Evolutionary conservation across 1,140 invertebrate genomes (phyloP).

Genomic region (Polyergus mexicanus): DNA sequence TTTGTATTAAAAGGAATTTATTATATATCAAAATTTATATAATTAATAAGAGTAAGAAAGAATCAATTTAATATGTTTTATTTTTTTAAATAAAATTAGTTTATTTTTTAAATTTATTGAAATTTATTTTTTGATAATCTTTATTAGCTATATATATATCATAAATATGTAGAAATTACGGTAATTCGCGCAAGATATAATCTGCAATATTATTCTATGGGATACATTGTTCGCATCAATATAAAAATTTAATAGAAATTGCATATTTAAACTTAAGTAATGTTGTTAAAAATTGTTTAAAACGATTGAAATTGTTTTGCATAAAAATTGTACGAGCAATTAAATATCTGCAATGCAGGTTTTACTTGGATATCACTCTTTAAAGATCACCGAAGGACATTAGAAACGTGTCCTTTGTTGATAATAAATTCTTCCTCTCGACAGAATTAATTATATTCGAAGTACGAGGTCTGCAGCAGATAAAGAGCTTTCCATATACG

Average conservation of each 20-base stretch:
- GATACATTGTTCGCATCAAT: neutral
- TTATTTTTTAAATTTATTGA: too few species aligned
- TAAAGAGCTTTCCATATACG: conserved; percentile 71
- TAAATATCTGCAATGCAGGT: neutral
- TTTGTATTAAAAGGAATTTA: too few species aligned
- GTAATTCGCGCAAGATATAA: too few species aligned
- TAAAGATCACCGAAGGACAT: conserved; percentile 41
- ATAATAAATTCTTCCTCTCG: conserved; percentile 65
- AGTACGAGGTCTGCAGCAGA: conserved; percentile 45
- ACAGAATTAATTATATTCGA: conserved; percentile 68
- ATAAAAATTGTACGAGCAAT: neutral
- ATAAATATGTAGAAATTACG: too few species aligned
- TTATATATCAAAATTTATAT: neutral
- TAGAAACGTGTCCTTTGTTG: conserved; percentile 16
- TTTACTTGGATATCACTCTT: neutral
- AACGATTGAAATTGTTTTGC: neutral
- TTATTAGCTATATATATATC: too few species aligned
- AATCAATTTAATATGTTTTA: too few species aligned
- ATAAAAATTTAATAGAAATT: neutral
- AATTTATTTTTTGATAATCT: too few species aligned
- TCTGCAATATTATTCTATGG: too few species aligned
- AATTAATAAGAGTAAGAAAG: neutral
- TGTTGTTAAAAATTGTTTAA: neutral
- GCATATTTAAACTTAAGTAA: neutral
- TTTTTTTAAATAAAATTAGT: too few species aligned